Base-by-base conservation (phyloP, 2,797 vertebrate genomes). In the Enteromius paludinosus region DNA sequence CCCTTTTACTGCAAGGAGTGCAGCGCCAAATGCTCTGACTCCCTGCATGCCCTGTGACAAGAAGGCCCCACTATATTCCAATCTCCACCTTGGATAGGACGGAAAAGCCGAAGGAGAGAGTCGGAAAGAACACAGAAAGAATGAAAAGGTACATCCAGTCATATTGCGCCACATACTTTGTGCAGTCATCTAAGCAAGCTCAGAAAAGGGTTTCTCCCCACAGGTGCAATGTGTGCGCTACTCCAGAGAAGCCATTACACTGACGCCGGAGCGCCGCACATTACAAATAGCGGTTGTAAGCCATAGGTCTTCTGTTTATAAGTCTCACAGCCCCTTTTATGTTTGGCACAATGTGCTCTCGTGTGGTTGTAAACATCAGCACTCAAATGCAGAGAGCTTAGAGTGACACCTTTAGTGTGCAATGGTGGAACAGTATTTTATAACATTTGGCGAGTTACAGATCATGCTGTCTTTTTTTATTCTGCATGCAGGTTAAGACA, bases 351-450 rank as follows among this genome's bases (percentile, higher is more conserved):
- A 76, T 61, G 25, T 61, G 64, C 41, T 76, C 38, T 76, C 5
- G 18, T 76, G 81, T 59, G 72, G 62, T 56, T 82, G 80, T 69
- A 82, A 82, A 76, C 72, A 82, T 56, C 72, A 82, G 35, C 71
- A 59, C 70, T 74, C 47, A 66, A 17, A 56, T 69, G 72, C 62
- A 59, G 72, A 68, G 49, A 47, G 23, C 49, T 68, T 45, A 35
- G 12, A 68, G 20, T 76, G 62, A 82, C 62, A 61, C 72, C 73
- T 82, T 75, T 68, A 75, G 61, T 33, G 80, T 66, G 71, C 66
- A 43, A 23, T 47, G 17, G 66, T 71, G 78, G 47, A 28, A 35
- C 69, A 64, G 54, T 52, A 73, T 64, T 77, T 73, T 59, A 33
- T 56, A 54, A 41, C 35, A 14, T 79, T 73, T 56, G 70, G 47